A percentile compares a stretch with the other conserved stretches of the same genome.
These are phyloP conservation scores for Brachyhypopomus occidentalis DNA, from an alignment of 2,113 vertebrate species.

Conservation along the genomic window DNA sequence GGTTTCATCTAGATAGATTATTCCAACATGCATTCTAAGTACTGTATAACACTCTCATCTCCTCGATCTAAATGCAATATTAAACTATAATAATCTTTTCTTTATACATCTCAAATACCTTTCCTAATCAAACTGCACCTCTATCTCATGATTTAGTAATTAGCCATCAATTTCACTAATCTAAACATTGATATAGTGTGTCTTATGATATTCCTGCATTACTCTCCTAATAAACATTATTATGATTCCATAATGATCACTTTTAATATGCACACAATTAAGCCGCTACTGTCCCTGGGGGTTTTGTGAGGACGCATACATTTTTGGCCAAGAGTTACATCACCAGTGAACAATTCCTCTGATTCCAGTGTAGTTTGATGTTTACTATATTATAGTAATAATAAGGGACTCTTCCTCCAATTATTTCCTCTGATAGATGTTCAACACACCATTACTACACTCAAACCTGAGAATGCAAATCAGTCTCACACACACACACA, in stretches of 20 bases:
- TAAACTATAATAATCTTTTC: background rate
- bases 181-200: slow-evolving; percentile 19
- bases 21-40: slow-evolving; percentile 22
- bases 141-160: slow-evolving; percentile 14
- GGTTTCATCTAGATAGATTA: slow-evolving; percentile 13
- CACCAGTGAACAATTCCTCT: background rate
- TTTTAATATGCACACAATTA: slow-evolving; percentile 36
- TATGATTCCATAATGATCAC: slow-evolving; percentile 35
- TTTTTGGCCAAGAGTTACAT: slow-evolving; percentile 1
- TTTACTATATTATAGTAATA: slow-evolving; percentile 24
- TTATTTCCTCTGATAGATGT: slow-evolving; percentile 32
- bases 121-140: background rate
- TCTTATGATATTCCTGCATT: background rate
- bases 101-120: background rate
- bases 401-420: slow-evolving; percentile 7
- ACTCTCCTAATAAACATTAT: background rate
- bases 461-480: slow-evolving; percentile 46
- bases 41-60: background rate
- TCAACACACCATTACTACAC: slow-evolving; percentile 24
- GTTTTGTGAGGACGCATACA: slow-evolving; percentile 10
- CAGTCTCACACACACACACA: background rate
- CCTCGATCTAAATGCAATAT: background rate
- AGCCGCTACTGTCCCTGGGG: slow-evolving; percentile 27
- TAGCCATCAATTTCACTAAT: slow-evolving; percentile 12
- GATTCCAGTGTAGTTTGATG: background rate